phyloP scores from a whole-genome alignment of 2,888 invertebrate genomes.

The Magallana nippona region DNA sequence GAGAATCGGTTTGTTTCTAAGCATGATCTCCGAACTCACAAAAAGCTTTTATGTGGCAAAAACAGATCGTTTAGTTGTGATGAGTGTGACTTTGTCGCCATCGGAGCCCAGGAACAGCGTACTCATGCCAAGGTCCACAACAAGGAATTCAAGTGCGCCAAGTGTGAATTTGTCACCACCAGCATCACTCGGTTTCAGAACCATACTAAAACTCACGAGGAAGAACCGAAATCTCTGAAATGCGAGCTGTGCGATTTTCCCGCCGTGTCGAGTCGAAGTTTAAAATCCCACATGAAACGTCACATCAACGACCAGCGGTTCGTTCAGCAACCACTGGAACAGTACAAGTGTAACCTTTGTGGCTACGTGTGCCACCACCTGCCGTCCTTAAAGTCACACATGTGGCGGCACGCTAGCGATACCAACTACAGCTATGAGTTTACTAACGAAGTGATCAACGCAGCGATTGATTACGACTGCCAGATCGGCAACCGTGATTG shows the following conservation, averaged over 20 bases:
- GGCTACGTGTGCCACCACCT: conserved; percentile 79
- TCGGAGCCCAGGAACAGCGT: conserved; percentile 62
- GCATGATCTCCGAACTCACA: conserved; percentile 59
- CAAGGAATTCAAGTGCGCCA: conserved; percentile 63
- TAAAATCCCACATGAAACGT: conserved; percentile 79
- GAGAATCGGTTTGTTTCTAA: conserved; percentile 60
- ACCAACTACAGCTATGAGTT: conserved; percentile 77
- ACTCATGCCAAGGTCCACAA: conserved; percentile 60
- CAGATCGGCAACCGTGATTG: conserved; percentile 64
- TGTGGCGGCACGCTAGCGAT: conserved; percentile 79
- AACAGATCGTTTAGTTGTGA: conserved; percentile 64
- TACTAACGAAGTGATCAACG: conserved; percentile 78
- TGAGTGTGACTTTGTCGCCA: conserved; percentile 67
- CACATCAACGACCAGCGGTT: conserved; percentile 78
- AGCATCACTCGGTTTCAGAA: conserved; percentile 61
- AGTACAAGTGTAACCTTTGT: conserved; percentile 79
- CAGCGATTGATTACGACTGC: conserved; percentile 77
- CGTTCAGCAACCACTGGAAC: conserved; percentile 78
- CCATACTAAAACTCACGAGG: conserved; percentile 57
- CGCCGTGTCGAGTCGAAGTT: conserved; percentile 75
- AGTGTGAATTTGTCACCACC: conserved; percentile 66
- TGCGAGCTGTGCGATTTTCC: conserved; percentile 77
- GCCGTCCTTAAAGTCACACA: conserved; percentile 79
- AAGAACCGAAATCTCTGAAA: conserved; percentile 64
- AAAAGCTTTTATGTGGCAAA: conserved; percentile 55